phyloP scores from a whole-genome alignment of 2,797 vertebrate genomes.

The Hafferia zeledoni region DNA sequence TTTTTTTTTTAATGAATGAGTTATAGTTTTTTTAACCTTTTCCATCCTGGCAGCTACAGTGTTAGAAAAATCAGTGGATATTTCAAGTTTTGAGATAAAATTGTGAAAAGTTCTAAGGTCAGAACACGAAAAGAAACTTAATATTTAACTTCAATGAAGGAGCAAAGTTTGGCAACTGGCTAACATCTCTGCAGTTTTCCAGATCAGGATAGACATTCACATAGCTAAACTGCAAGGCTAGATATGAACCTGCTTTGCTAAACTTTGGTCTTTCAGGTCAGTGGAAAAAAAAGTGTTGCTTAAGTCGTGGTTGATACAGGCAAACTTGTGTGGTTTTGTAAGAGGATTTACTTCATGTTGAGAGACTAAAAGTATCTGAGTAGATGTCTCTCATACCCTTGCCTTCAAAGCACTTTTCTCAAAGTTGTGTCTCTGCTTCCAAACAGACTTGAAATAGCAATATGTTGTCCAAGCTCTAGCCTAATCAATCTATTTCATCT shows the following conservation, averaged over 20 bases:
- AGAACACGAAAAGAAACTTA: not conserved
- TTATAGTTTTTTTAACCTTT: not conserved
- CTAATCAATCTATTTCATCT: not conserved
- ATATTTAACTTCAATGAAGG: not conserved
- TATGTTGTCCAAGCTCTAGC: rapidly evolving
- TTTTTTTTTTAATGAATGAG: not conserved
- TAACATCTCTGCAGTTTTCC: not conserved
- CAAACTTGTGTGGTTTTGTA: not conserved
- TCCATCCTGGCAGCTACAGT: not conserved
- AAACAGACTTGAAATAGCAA: not conserved
- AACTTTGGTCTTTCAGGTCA: not conserved
- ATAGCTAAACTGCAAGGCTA: not conserved
- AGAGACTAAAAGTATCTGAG: not conserved
- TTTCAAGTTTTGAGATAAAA: not conserved
- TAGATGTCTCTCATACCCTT: not conserved
- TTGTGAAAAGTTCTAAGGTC: not conserved
- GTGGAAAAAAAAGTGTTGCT: not conserved
- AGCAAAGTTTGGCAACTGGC: not conserved
- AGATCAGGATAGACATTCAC: not conserved
- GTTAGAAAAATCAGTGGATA: not conserved
- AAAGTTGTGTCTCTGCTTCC: not conserved
- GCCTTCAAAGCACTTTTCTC: not conserved
- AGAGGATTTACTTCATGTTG: not conserved
- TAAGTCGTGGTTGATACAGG: not conserved
- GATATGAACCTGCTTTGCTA: not conserved